These are phyloP conservation scores for Agelas oroides DNA, from an alignment of 37 sponge, comb jelly and placozoan genomes.

Conservation along the genomic window DNA sequence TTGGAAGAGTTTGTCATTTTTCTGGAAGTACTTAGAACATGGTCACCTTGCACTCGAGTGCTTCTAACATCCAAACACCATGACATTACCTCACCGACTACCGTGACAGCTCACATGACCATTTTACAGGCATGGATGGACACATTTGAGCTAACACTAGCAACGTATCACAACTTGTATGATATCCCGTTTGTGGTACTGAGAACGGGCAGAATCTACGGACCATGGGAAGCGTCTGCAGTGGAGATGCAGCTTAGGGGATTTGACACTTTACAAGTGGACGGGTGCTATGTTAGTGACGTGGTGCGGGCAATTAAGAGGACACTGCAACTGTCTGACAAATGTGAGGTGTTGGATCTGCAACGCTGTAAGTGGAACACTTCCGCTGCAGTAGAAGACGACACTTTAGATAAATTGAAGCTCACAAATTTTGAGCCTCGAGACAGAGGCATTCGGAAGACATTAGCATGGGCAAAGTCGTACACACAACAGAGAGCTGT, in stretches of 20 bases:
- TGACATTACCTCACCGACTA: neutral
- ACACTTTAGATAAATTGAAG: neutral
- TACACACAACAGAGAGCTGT: neutral
- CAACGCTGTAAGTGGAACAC: neutral
- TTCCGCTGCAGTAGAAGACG: too few species aligned
- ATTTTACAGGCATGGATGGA: constrained; percentile 13
- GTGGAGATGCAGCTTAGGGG: neutral
- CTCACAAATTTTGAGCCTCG: neutral
- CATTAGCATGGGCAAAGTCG: constrained; percentile 26
- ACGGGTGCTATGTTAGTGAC: constrained; percentile 52
- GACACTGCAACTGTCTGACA: neutral
- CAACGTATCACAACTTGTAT: constrained; percentile 46
- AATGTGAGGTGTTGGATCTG: constrained; percentile 15
- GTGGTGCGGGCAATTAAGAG: neutral
- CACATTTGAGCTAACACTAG: constrained; percentile 26
- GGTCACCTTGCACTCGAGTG: constrained; percentile 7
- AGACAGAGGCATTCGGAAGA: constrained; percentile 1
- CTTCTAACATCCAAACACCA: constrained; percentile 21
- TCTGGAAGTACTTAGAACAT: constrained; percentile 23
- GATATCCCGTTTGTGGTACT: constrained; percentile 7
- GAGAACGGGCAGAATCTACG: constrained; percentile 32
- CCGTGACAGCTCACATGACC: neutral
- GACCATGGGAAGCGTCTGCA: constrained; percentile 52
- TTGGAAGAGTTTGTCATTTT: constrained; percentile 37
- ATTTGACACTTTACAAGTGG: neutral